Evolutionary conservation across 2,797 vertebrate species (phyloP).

Genomic region (Crax fasciolata): DNA sequence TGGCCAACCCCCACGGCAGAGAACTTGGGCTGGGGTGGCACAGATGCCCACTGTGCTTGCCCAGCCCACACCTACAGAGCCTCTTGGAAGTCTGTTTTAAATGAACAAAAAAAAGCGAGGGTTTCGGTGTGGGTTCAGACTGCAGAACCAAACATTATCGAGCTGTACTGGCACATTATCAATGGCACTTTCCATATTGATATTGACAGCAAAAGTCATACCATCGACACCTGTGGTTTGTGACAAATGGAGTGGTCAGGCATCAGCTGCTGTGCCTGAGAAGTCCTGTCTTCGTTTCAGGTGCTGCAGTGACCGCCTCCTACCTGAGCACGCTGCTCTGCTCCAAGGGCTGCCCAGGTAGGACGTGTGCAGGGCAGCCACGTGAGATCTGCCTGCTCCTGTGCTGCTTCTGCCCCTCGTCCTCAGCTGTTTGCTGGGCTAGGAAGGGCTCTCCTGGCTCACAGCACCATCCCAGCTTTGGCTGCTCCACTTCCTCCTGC

Average conservation of each 20-base stretch:
- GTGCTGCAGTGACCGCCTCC: not conserved
- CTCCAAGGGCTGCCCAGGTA: not conserved
- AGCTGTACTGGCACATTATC: not conserved
- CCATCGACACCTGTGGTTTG: not conserved
- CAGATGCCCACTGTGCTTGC: not conserved
- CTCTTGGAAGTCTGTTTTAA: not conserved
- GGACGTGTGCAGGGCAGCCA: not conserved
- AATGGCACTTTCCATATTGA: not conserved
- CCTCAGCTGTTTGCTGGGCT: not conserved
- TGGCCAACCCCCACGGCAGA: not conserved
- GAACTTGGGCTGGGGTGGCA: not conserved
- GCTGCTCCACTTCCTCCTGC: not conserved
- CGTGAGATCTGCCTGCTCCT: not conserved
- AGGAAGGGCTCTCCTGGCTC: not conserved
- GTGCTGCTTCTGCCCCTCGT: not conserved
- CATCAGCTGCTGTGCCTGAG: not conserved
- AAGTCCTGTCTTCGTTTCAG: not conserved
- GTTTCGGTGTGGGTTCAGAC: not conserved
- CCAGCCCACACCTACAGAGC: not conserved
- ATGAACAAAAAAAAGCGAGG: not conserved
- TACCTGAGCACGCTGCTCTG: accelerated
- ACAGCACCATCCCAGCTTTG: no score
- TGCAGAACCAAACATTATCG: not conserved
- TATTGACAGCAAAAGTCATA: not conserved
- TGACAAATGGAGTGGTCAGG: not conserved